Evolutionary conservation across 2,113 vertebrate species (phyloP), one percentile per base, ranked within the genome.

Genomic region (Rana temporaria): DNA sequence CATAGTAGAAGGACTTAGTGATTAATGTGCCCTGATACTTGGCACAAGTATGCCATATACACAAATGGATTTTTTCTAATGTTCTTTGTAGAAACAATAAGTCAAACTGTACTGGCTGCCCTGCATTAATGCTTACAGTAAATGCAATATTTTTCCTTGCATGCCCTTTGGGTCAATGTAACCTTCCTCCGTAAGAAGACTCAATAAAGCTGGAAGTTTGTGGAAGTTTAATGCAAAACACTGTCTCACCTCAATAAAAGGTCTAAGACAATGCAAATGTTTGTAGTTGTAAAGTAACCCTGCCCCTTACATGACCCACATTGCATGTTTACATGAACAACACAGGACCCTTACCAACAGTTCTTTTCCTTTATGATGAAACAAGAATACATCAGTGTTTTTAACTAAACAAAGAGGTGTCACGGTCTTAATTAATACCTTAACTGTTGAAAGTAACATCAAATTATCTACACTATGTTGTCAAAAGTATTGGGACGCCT

Each of bases 71-170:
- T 20, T 32, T 17, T 60, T 22, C 56, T 59, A 59, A 38, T 62
- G 32, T 75, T 34, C 12, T 59, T 22, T 17, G 71, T 30, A 72
- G 57, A 60, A 22, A 75, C 32, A 60, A 75, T 74, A 42, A 60
- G 55, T 75, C 57, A 16, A 4, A 20, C 30, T 42, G 71, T 7
- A 60, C 11, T n/a, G 34, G 2, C 53, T 32, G 30, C 17, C 34
- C 22, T 22, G 16, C 38, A 22, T 14, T 62, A 75, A 62, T 59
- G 55, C 56, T 38, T 20, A 74, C 71, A 42, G 56, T 24, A 42
- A 60, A 60, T 73, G 52, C 52, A 55, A 26, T 18, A 22, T 18
- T 32, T 56, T 73, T 57, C 4, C 19, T 11, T 38, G 18, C 48
- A 59, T 19, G 32, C 34, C 57, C 56, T 62, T 62, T 20, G 60